Evolutionary conservation across 2,888 invertebrate genomes (phyloP), one percentile per base, ranked within the genome.

Genomic region (Hirtodrosophila duncani): DNA sequence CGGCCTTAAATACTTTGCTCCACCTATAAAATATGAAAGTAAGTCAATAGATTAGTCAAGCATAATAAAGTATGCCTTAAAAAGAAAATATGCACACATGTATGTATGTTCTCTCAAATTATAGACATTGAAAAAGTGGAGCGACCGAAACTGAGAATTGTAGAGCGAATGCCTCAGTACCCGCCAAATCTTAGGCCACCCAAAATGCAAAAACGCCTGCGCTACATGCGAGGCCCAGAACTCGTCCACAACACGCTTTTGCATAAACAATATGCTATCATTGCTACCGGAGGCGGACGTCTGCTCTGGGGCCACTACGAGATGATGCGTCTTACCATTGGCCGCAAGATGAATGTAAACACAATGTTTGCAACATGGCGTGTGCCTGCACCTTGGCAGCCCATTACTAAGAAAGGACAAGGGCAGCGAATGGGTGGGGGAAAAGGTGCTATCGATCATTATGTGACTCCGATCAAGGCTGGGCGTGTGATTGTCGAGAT

Each of bases 381-480:
- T 71, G 88, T 99, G 0, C 96, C 97, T 74, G 89, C 96, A 0
- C 98, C 98, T 0, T 99, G 99, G 99, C 97, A 98, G 81, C 94
- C 99, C 0, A 88, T 97, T 6, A 95, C 96, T 0, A 95, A 93
- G 85, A 95, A 95, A 85, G 94, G 95, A 0, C 93, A 93, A 85
- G 98, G 98, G 0, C 92, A 93, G 64, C 89, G 96, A 72, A 96
- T 98, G 95, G 99, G 99, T 5, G 97, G 97, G 63, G 99, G 99
- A 8, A 99, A 99, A 89, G 97, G 96, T 4, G 89, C 92, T 0
- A 97, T 99, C 50, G 93, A 98, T 83, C 96, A 97, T 86, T 99
- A 98, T 85, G 95, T 94, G 0, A 96, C 97, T 1, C 99, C 99
- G 0, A 87, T 99, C 2, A 96, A 93, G 88, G 90, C 93, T 18